These are phyloP conservation scores for Pholis gunnellus DNA, from an alignment of 2,113 vertebrate species.

Conservation along the genomic window DNA sequence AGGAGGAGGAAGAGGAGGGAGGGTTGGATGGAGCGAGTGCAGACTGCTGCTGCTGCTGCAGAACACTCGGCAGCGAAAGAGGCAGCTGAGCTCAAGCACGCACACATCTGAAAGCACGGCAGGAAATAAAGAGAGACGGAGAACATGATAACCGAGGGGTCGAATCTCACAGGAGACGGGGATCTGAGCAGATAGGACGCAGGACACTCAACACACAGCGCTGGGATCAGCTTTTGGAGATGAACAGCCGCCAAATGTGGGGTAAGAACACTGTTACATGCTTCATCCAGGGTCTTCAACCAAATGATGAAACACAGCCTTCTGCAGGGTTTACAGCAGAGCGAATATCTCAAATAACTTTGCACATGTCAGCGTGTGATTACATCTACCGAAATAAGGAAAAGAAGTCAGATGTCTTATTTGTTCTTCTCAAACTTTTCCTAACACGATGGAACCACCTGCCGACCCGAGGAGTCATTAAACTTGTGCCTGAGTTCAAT, in stretches of 20 bases:
- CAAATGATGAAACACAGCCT: background rate
- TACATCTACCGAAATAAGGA: background rate
- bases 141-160: constrained; percentile 45
- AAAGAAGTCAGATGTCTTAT: background rate
- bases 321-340: background rate
- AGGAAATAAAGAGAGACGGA: background rate
- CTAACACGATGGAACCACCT: background rate
- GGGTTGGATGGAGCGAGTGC: constrained; percentile 33
- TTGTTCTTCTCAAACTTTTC: background rate
- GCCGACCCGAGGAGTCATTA: background rate
- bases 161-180: background rate
- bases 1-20: constrained; percentile 1
- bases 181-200: constrained; percentile 43
- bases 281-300: background rate
- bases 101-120: constrained; percentile 30
- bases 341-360: background rate
- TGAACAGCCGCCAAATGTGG: constrained; percentile 54
- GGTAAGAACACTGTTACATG: constrained; percentile 58
- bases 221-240: constrained; percentile 18
- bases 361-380: background rate
- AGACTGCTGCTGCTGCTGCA: constrained; percentile 47
- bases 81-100: constrained; percentile 44
- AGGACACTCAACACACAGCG: constrained; percentile 13
- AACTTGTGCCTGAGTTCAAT: constrained; percentile 15
- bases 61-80: constrained; percentile 12